Percentiles rank a stretch among this genome's conserved stretches.
Evolutionary conservation across 2,797 vertebrate genomes (phyloP).

Genomic region (Myripristis murdjan): DNA sequence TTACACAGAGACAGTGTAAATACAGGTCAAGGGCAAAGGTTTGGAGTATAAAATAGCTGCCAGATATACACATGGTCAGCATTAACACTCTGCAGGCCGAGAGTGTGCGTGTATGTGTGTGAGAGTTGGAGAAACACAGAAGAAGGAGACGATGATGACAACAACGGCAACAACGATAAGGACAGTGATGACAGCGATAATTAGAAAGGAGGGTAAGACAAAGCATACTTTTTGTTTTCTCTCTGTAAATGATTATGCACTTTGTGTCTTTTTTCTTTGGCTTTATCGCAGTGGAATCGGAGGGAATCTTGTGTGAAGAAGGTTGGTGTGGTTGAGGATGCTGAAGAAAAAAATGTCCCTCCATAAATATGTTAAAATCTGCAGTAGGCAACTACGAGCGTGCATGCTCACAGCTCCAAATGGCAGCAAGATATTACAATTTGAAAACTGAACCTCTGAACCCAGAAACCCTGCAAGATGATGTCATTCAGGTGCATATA

Average conservation of each 20-base stretch:
- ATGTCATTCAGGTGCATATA: too few relatives aligned
- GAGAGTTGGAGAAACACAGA: background rate
- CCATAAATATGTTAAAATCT: too few relatives aligned
- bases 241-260: background rate
- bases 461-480: too few relatives aligned
- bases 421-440: too few relatives aligned
- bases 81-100: conserved; percentile 45
- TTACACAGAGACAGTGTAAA: conserved; percentile 33
- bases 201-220: background rate
- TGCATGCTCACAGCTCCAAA: too few relatives aligned
- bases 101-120: conserved; percentile 5
- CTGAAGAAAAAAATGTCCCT: too few relatives aligned
- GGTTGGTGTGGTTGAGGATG: too few relatives aligned
- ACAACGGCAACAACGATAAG: background rate
- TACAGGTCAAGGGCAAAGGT: conserved; percentile 57
- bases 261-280: conserved; percentile 1
- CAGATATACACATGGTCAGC: conserved; percentile 66
- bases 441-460: too few relatives aligned
- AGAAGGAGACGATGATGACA: background rate
- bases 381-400: too few relatives aligned
- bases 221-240: too few relatives aligned
- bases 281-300: background rate
- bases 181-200: conserved; percentile 11
- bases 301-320: too few relatives aligned
- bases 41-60: conserved; percentile 55